Conservation (phyloP, 2,888 invertebrate species). For the Nebria salina region DNA sequence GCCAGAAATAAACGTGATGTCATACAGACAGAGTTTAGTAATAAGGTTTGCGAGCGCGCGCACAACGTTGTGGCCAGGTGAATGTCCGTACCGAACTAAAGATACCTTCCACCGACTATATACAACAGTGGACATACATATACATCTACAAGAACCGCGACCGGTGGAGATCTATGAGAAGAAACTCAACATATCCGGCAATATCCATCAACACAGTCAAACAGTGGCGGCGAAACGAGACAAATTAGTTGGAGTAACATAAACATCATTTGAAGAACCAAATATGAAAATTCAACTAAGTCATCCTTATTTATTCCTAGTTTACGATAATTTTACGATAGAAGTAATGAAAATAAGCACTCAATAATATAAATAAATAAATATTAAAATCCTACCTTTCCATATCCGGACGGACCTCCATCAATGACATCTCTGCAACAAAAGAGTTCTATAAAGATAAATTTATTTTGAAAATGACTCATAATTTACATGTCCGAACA, state of each 20-base stretch:
- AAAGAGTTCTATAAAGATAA: not conserved
- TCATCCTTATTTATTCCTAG: no score
- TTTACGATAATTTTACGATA: no score
- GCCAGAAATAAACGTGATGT: slow-evolving; percentile 13
- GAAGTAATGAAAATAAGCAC: no score
- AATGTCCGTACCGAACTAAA: slow-evolving; percentile 8
- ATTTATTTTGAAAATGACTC: not conserved
- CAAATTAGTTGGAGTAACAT: not conserved
- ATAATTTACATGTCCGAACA: not conserved
- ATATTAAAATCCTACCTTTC: slow-evolving; percentile 53
- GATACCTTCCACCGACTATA: not conserved
- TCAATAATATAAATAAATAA: not conserved
- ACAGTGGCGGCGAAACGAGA: not conserved
- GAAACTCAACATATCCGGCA: slow-evolving; percentile 1
- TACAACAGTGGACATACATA: not conserved
- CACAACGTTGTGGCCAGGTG: slow-evolving; percentile 2
- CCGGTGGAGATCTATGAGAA: not conserved
- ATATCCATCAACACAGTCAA: not conserved
- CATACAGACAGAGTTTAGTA: slow-evolving; percentile 9
- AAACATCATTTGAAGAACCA: no score
- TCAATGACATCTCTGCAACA: slow-evolving; percentile 51
- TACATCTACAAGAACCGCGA: not conserved
- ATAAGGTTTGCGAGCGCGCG: not conserved
- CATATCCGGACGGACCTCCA: slow-evolving; percentile 50
- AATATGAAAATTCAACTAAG: no score